Evolutionary conservation across 2,888 invertebrate genomes (phyloP).

Genomic region (Protodeltote pygarga): DNA sequence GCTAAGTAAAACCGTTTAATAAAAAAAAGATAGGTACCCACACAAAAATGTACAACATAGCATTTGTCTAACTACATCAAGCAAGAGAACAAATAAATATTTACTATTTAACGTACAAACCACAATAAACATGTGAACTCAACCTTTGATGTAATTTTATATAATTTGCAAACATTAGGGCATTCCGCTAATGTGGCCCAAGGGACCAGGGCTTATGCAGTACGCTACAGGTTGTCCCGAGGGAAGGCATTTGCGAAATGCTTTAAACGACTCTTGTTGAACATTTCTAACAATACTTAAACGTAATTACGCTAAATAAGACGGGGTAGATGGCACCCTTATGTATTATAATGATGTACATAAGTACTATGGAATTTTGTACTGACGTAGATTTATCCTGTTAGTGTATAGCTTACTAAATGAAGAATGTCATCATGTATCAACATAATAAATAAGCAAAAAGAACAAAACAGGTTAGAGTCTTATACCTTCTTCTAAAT

Average conservation of each 20-base stretch:
- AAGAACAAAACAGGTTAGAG: too few relatives aligned
- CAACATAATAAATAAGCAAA: too few relatives aligned
- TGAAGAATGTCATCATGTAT: too few relatives aligned
- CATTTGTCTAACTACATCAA: too few relatives aligned
- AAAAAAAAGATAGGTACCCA: too few relatives aligned
- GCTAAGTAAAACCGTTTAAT: too few relatives aligned
- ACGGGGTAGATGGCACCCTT: too few relatives aligned
- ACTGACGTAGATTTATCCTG: too few relatives aligned
- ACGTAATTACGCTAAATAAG: background rate
- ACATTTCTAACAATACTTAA: background rate
- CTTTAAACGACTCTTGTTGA: conserved; percentile 1
- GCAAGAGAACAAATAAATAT: conserved; percentile 5
- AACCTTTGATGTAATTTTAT: conserved; percentile 21
- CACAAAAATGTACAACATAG: background rate
- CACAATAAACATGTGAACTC: background rate
- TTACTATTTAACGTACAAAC: background rate
- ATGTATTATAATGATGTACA: too few relatives aligned
- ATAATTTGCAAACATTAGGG: conserved; percentile 24
- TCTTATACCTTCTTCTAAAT: too few relatives aligned
- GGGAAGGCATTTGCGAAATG: conserved; percentile 13
- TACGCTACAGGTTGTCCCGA: conserved; percentile 11
- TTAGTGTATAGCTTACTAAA: too few relatives aligned
- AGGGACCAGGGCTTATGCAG: conserved; percentile 15
- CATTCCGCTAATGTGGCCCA: conserved; percentile 32
- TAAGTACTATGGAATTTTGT: too few relatives aligned